These are phyloP conservation scores for Gymnothorax javanicus DNA, from an alignment of 2,797 vertebrate species.

Conservation along the genomic window DNA sequence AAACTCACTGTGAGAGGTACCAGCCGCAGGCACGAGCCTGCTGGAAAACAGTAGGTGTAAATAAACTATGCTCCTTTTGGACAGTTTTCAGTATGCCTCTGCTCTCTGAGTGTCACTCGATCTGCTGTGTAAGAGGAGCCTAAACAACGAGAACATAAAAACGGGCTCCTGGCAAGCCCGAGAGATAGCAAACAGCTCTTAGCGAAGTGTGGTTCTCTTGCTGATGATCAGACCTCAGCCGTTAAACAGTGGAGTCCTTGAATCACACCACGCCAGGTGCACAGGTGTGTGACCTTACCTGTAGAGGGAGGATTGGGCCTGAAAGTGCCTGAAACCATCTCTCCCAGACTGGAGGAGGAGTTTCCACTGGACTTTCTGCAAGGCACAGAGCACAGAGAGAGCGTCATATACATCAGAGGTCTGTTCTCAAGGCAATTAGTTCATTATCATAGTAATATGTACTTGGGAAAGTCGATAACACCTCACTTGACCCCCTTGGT, in stretches of 20 bases:
- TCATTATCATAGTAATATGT: background rate
- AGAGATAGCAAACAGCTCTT: background rate
- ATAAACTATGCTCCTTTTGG: background rate
- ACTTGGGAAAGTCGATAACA: too few relatives aligned
- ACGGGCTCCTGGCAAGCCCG: background rate
- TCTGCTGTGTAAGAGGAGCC: background rate
- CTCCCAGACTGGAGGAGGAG: constrained; percentile 96
- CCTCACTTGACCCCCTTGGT: too few relatives aligned
- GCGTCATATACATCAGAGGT: constrained; percentile 3
- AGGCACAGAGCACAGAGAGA: constrained; percentile 35
- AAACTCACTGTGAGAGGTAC: background rate
- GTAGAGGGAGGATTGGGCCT: constrained; percentile 88
- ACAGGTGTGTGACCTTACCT: constrained; percentile 67
- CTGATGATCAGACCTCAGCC: background rate
- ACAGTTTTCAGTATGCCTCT: background rate
- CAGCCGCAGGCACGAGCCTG: background rate
- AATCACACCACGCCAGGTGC: constrained; percentile 5
- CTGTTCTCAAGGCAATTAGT: background rate
- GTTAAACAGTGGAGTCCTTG: background rate
- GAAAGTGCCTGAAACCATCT: constrained; percentile 96
- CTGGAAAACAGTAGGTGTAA: background rate
- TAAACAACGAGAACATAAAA: background rate
- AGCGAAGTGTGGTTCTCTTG: constrained; percentile 11
- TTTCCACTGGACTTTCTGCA: constrained; percentile 92
- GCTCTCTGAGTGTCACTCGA: too few relatives aligned